phyloP scores from a whole-genome alignment of 2,888 invertebrate species.

The Spialia ferax region DNA sequence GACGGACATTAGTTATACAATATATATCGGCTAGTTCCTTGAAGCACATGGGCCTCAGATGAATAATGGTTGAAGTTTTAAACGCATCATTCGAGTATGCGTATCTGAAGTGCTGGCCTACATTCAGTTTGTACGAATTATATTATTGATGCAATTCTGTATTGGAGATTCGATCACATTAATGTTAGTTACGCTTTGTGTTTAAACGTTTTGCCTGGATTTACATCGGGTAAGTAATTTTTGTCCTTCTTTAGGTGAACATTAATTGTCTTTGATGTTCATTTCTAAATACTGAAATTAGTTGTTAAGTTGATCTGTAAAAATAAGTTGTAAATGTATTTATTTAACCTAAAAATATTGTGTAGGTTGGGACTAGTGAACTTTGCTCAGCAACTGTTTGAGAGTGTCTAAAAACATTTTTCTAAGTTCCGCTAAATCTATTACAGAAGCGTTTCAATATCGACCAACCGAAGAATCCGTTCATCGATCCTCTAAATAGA shows the following conservation, averaged over 20 bases:
- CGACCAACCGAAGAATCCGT: constrained; percentile 49
- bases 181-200: constrained; percentile 36
- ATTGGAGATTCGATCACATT: constrained; percentile 36
- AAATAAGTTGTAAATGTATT: no score
- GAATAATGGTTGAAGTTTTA: constrained; percentile 31
- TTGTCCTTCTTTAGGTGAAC: background rate
- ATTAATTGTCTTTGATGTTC: background rate
- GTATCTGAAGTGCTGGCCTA: constrained; percentile 65
- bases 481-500: constrained; percentile 70
- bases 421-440: constrained; percentile 42
- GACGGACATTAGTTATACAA: background rate
- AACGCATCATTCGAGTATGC: constrained; percentile 41
- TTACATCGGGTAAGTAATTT: constrained; percentile 16
- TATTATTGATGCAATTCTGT: constrained; percentile 61
- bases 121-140: constrained; percentile 62
- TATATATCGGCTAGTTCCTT: background rate
- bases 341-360: no score
- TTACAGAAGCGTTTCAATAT: constrained; percentile 39
- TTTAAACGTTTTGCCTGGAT: constrained; percentile 29
- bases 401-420: background rate
- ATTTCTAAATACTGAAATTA: no score
- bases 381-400: background rate
- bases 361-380: background rate
- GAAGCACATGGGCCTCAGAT: constrained; percentile 24
- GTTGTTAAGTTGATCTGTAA: no score